Base-by-base conservation (phyloP, 2,888 invertebrate genomes). In the Xylota segnis region DNA sequence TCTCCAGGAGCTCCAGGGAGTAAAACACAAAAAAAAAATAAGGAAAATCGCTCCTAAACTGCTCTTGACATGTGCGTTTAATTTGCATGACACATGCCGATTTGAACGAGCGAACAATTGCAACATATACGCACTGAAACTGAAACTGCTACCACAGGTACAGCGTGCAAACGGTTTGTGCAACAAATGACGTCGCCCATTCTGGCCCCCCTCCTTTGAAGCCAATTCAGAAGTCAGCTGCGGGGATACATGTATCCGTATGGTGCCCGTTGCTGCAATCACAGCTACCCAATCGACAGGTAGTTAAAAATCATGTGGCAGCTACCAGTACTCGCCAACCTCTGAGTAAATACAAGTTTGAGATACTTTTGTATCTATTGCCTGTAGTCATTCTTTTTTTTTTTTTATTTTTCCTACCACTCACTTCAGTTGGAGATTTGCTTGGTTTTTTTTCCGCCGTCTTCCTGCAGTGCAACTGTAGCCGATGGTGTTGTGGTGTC, bases 1-100 rank as follows among this genome's bases (percentile, higher is more conserved):
- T 74, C n/a, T 68, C 40, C 16, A 82, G 40, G 56, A 70, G 52
- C 77, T 52, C 54, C 72, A 72, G 72, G 77, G 72, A 68, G 43
- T 43, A 34, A 5, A 71, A 14, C 34, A 34, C 2, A 5, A 34
- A 34, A 5, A n/a, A 3, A 23, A 32, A 9, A 7, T 4, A 52
- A 43, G 43, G 7, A 56, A 68, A 63, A 66, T 52, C 76, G 27
- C 58, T 43, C 18, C 50, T 43, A 75, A 82, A 82, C 82, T 61
- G 66, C 81, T 66, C 71, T 68, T 89, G 89, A 89, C 91, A 90
- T 89, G 90, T 90, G 90, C 90, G 89, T 90, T 91, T 91, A 90
- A 91, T 91, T 91, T 90, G 90, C 90, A 90, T 90, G 90, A 91
- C 89, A 90, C 88, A 89, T 89, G 88, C 87, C 88, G 81, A 83